Evolutionary conservation across 2,797 vertebrate species (phyloP).

Genomic region (Numenius phaeopus): DNA sequence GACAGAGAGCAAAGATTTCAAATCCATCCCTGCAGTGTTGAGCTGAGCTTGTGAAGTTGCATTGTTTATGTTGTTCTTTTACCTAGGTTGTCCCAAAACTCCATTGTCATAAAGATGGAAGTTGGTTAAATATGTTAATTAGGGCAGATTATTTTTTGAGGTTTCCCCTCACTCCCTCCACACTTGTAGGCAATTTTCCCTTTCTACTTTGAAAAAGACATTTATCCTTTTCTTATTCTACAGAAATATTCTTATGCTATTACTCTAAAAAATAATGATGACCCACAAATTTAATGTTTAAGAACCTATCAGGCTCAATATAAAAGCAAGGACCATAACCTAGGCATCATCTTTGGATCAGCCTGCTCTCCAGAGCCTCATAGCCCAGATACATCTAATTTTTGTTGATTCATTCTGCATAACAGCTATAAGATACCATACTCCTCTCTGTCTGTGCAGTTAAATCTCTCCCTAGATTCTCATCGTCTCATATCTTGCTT

Average conservation of each 20-base stretch:
- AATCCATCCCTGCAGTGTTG: not conserved
- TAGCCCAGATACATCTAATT: not conserved
- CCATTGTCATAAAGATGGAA: not conserved
- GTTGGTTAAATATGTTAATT: not conserved
- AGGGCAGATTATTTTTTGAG: not conserved
- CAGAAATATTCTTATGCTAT: not conserved
- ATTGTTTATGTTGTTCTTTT: not conserved
- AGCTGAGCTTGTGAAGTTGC: not conserved
- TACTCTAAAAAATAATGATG: not conserved
- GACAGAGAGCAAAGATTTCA: not conserved
- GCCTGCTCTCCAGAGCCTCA: not conserved
- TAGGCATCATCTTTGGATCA: not conserved
- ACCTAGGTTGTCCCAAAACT: not conserved
- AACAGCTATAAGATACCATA: slow-evolving; percentile 25
- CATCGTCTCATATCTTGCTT: slow-evolving; percentile 36
- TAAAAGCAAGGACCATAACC: not conserved
- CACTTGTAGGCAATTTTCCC: not conserved
- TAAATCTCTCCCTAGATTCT: slow-evolving; percentile 46
- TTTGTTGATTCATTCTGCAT: slow-evolving; percentile 54
- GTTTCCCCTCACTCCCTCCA: not conserved
- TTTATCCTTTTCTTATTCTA: not conserved
- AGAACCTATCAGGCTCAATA: not conserved
- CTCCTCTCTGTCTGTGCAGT: not conserved
- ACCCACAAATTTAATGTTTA: not conserved
- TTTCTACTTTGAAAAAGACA: not conserved